phyloP scores from a whole-genome alignment of 2,888 invertebrate genomes.

The Yponomeuta cagnagella region DNA sequence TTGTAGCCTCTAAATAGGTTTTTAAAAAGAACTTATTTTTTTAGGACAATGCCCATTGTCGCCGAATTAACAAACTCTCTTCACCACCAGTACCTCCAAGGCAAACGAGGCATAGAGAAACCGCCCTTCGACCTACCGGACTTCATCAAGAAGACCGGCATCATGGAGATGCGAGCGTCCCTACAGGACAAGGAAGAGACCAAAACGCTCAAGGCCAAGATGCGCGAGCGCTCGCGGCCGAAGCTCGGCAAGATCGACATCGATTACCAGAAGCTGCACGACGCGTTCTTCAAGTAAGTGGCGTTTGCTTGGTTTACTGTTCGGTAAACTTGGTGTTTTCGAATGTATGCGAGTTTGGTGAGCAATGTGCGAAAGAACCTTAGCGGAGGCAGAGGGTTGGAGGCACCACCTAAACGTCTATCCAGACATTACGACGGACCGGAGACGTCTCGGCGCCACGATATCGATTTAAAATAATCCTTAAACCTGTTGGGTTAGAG shows the following conservation, averaged over 20 bases:
- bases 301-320: conserved; percentile 3
- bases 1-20: too few species aligned
- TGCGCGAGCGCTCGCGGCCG: conserved; percentile 96
- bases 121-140: conserved; percentile 99
- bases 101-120: conserved; percentile 99
- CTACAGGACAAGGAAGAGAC: conserved; percentile 98
- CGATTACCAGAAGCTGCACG: conserved; percentile 99
- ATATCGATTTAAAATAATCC: too few species aligned
- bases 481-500: too few species aligned
- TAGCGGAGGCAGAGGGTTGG: too few species aligned
- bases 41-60: too few species aligned
- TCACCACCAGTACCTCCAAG: conserved; percentile 83
- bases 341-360: background rate
- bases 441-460: too few species aligned
- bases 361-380: too few species aligned
- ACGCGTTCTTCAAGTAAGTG: conserved; percentile 96
- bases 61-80: background rate
- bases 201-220: conserved; percentile 96
- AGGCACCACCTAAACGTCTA: too few species aligned
- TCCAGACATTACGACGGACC: too few species aligned
- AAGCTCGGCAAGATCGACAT: conserved; percentile 99
- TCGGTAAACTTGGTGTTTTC: background rate
- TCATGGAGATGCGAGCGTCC: conserved; percentile 99
- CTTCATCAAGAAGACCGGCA: conserved; percentile 99
- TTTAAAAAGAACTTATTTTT: too few species aligned